Base-by-base conservation (phyloP, 37 sponge, comb jelly and placozoan genomes). In the Tethya wilhelma region DNA sequence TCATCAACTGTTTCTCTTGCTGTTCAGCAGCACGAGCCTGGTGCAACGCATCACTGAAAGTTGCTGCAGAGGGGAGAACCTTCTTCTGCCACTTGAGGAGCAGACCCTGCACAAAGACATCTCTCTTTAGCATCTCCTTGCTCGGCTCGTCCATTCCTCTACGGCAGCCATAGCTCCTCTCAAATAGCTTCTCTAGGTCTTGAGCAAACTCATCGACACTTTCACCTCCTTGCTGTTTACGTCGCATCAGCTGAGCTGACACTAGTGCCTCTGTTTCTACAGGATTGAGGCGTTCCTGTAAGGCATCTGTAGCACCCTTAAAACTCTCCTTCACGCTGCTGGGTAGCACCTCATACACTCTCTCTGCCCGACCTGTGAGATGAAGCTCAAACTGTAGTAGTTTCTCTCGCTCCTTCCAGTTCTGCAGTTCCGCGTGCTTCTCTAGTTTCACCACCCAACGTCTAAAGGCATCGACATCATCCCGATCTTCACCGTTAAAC, bases 1-100 rank as follows among this genome's bases (percentile, higher is more conserved):
- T 59, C 4, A 19, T n/a, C 70, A 69, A 32, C 42, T 80, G 71
- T 56, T 33, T 55, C 71, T 69, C 71, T 32, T 80, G 81, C 36
- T 80, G 39, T 44, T 80, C 71, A 19, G 81, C 81, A 25, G 71
- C 46, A 1, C 59, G 25, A 0, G 81, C 81, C 25, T 70, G 71
- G 59, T 80, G 81, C 53, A 80, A 43, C 17, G 71, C 44, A 38
- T 80, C 59, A 8, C 41, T 59, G 69, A 69, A 80, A 2, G 81
- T 58, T 42, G 1, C 34, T 2, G 81, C 81, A 42, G 71, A 80
- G 1, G n/a, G 71, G 32, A 80, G 44, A 2, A 80, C 81, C 44
- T 80, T 80, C 32, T 70, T 59, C 46, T 69, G 81, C 81, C 81
- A 80, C 68, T 80, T 80, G 9, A 80, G 6, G 56, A 59, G 11